Base-by-base conservation (phyloP, 2,888 invertebrate genomes). In the Aphidoletes aphidimyza region DNA sequence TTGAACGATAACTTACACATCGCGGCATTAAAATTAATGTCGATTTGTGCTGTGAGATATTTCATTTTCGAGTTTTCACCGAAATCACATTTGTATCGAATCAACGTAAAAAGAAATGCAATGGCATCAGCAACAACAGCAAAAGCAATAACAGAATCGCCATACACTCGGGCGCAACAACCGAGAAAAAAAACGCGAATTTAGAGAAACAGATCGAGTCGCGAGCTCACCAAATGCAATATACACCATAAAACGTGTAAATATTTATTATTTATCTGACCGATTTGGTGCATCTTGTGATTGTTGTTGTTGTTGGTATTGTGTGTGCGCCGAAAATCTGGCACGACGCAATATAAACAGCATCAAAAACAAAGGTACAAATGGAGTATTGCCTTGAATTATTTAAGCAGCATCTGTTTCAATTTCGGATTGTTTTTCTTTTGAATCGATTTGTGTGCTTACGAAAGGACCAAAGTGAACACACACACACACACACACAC, bases 391-490 rank as follows among this genome's bases (percentile, higher is more conserved):
- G 11, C 11, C n/a, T n/a, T 69, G 69, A 69, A 69, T 69, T 69
- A 69, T 69, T 69, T 69, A 69, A 69, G 34, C 69, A 69, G 69
- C 69, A 69, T 69, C 69, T 69, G 69, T 81, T 37, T 81, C 81
- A 39, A 81, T 78, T 69, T 30, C 14, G 34, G n/a, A n/a, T n/a
- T n/a, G n/a, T 81, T 37, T 37, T 81, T 37, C 37, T 22, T 81
- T 81, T 81, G 81, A 36, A 37, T 81, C 81, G 81, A 81, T 81
- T 81, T 81, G 37, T 81, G 81, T 59, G 30, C 69, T 9, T 17
- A 34, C 69, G 17, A 30, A 59, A 59, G n/a, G 3, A 26, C 1
- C 34, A 69, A 69, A n/a, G n/a, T n/a, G 30, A 54, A 54, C n/a
- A 54, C 5, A 19, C 69, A 17, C 26, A 11, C 8, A 2, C 69